Percentiles rank a stretch among this genome's conserved stretches.
These are phyloP conservation scores for Druon quercuslanigerum DNA, from an alignment of 1,140 invertebrate genomes.

Conservation along the genomic window DNA sequence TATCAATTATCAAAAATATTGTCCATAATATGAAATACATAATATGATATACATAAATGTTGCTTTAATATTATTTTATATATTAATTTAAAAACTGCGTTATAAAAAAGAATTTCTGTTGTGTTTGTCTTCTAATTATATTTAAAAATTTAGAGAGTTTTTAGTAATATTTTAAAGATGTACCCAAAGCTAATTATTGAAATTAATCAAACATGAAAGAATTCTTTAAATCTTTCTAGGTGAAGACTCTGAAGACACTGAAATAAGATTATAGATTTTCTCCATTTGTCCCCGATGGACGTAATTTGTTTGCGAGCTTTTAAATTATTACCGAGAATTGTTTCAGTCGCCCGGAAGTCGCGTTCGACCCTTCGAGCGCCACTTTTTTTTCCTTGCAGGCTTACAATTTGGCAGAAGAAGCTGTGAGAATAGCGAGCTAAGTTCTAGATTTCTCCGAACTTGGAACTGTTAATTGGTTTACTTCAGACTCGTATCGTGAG, in stretches of 20 bases:
- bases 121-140: too few species aligned
- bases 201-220: not conserved
- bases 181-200: constrained; percentile 17
- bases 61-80: too few species aligned
- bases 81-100: too few species aligned
- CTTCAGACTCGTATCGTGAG: constrained; percentile 56
- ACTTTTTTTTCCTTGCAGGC: constrained; percentile 50
- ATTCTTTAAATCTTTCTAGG: not conserved
- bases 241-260: constrained; percentile 18
- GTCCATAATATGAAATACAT: too few species aligned
- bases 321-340: constrained; percentile 46
- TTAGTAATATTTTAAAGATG: too few species aligned
- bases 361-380: constrained; percentile 27
- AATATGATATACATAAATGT: too few species aligned
- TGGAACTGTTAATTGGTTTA: constrained; percentile 65
- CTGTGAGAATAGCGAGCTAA: constrained; percentile 47
- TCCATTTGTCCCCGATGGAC: constrained; percentile 57
- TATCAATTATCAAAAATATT: too few species aligned
- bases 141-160: too few species aligned
- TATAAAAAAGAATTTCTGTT: too few species aligned
- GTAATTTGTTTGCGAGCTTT: constrained; percentile 60
- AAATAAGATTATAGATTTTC: constrained; percentile 62
- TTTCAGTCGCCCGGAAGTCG: constrained; percentile 56
- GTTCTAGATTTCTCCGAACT: constrained; percentile 57
- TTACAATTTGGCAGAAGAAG: constrained; percentile 61